These are phyloP conservation scores for Solenodon paradoxus DNA, from an alignment of 2,113 vertebrate genomes.

Conservation along the genomic window DNA sequence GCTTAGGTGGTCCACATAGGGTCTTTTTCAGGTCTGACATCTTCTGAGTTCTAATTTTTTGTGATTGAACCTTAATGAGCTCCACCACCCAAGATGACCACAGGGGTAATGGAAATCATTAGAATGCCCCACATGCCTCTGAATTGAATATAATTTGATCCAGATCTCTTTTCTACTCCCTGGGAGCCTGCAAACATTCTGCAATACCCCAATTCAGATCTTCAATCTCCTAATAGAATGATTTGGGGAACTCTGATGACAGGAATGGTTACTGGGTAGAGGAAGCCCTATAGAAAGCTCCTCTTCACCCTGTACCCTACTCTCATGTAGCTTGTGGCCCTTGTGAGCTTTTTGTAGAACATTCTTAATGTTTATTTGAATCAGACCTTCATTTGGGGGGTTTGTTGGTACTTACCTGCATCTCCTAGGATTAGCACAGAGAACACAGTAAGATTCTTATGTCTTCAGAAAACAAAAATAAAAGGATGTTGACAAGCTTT, in stretches of 20 bases:
- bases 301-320: too few species aligned
- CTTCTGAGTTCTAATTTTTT: conserved; percentile 52
- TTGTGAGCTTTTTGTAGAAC: not conserved
- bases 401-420: not conserved
- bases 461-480: conserved; percentile 13
- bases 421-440: not conserved
- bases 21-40: conserved; percentile 40
- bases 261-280: not conserved
- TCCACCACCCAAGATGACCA: conserved; percentile 67
- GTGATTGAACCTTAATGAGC: conserved; percentile 67
- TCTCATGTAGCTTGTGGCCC: not conserved
- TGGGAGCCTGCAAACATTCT: conserved; percentile 39
- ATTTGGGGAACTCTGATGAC: not conserved
- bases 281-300: not conserved
- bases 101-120: conserved; percentile 64
- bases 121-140: conserved; percentile 51
- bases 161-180: conserved; percentile 53
- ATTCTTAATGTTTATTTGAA: not conserved
- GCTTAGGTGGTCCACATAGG: not conserved
- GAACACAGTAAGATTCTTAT: not conserved
- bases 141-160: conserved; percentile 73
- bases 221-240: not conserved
- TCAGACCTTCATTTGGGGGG: not conserved
- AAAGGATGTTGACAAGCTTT: not conserved
- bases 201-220: not conserved